Conservation (phyloP, 1,140 invertebrate genomes). For the Capitella teleta region DNA sequence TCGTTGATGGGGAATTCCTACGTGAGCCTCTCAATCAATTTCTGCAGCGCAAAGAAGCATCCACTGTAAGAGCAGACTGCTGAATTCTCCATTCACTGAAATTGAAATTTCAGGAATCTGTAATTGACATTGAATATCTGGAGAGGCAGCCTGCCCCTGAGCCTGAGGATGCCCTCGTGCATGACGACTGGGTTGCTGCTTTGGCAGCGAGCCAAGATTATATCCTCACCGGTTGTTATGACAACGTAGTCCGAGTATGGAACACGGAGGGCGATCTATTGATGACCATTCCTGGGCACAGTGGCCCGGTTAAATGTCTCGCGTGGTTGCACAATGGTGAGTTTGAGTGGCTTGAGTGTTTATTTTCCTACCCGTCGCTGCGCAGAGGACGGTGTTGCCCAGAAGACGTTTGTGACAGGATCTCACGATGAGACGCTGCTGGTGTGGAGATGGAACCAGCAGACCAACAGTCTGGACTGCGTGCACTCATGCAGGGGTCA, state of each 20-base stretch:
- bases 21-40: constrained; percentile 48
- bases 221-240: constrained; percentile 90
- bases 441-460: constrained; percentile 60
- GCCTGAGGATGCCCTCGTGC: constrained; percentile 77
- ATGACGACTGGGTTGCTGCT: constrained; percentile 91
- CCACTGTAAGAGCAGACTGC: constrained; percentile 24
- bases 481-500: constrained; percentile 74
- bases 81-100: background rate
- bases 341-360: background rate
- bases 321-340: constrained; percentile 64
- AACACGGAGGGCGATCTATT: constrained; percentile 69
- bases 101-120: constrained; percentile 39
- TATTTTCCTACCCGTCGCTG: background rate
- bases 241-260: constrained; percentile 84
- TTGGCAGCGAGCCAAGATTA: constrained; percentile 64
- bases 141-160: constrained; percentile 75
- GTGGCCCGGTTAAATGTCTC: constrained; percentile 72
- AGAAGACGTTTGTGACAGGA: constrained; percentile 48
- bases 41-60: constrained; percentile 32
- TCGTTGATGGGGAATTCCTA: constrained; percentile 70
- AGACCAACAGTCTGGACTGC: constrained; percentile 65
- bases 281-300: constrained; percentile 73
- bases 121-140: constrained; percentile 80
- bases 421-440: constrained; percentile 87
- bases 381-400: constrained; percentile 14